phyloP scores from a whole-genome alignment of 2,888 invertebrate species.

The Rhagonycha fulva region DNA sequence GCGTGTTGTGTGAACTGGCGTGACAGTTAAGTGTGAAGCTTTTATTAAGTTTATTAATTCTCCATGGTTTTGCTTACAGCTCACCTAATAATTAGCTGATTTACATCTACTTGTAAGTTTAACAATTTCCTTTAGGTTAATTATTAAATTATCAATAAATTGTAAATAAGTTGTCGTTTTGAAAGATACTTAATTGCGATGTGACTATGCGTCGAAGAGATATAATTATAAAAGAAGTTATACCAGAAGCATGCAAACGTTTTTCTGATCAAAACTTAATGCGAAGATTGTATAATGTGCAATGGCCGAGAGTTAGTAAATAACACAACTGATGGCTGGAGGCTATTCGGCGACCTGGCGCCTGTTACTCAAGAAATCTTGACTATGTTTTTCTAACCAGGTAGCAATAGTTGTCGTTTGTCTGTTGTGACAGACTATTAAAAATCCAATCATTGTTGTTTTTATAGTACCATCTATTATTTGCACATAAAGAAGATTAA shows the following conservation, averaged over 20 bases:
- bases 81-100: neutral
- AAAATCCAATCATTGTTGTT: slow-evolving; percentile 33
- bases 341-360: slow-evolving; percentile 49
- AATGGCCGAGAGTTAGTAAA: slow-evolving; percentile 30
- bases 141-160: neutral
- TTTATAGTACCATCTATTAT: slow-evolving; percentile 18
- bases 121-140: neutral
- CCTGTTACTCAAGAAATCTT: slow-evolving; percentile 49
- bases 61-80: neutral
- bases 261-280: slow-evolving; percentile 31
- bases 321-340: slow-evolving; percentile 34
- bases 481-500: slow-evolving; percentile 6
- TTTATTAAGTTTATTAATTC: neutral
- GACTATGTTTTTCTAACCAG: slow-evolving; percentile 30
- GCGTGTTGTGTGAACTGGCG: neutral
- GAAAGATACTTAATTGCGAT: neutral
- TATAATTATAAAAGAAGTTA: slow-evolving; percentile 15
- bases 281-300: slow-evolving; percentile 35
- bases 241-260: neutral
- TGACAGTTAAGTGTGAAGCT: neutral
- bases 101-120: neutral
- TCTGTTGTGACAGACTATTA: slow-evolving; percentile 38
- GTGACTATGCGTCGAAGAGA: neutral
- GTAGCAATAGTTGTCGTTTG: slow-evolving; percentile 34
- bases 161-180: neutral